These are phyloP conservation scores for Pogonognathellus flavescens DNA, from an alignment of 1,140 invertebrate genomes.

Conservation along the genomic window DNA sequence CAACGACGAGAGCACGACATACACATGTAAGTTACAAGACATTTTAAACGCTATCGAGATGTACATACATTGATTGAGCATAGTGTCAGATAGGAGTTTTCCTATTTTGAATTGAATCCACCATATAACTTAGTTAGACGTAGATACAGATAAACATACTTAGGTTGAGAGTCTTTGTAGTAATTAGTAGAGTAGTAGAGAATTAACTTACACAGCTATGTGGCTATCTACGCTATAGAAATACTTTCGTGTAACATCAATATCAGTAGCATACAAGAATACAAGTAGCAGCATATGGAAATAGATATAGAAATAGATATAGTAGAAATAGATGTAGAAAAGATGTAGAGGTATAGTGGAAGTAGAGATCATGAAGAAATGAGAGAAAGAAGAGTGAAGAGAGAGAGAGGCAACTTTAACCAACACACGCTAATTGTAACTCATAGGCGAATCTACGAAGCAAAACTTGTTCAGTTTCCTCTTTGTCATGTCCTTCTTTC, in stretches of 20 bases:
- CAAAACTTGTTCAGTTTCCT: too few species aligned
- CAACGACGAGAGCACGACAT: slow-evolving; percentile 5
- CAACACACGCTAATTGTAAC: background rate
- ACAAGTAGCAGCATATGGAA: too few species aligned
- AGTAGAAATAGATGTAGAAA: background rate
- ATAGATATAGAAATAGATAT: background rate
- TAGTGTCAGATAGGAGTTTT: slow-evolving; percentile 62
- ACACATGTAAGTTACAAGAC: slow-evolving; percentile 45
- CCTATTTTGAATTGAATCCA: slow-evolving; percentile 55
- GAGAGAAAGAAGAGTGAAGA: background rate
- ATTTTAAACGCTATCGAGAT: slow-evolving; percentile 48
- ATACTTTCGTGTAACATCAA: too few species aligned
- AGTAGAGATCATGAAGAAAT: background rate
- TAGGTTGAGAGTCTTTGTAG: slow-evolving; percentile 34
- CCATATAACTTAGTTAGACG: slow-evolving; percentile 41
- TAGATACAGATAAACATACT: slow-evolving; percentile 33
- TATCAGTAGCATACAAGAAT: too few species aligned
- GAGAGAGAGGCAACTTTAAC: slow-evolving; percentile 5
- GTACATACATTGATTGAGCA: slow-evolving; percentile 64
- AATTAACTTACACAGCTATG: background rate
- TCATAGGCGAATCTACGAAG: too few species aligned
- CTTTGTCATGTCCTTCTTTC: too few species aligned
- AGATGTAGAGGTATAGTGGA: too few species aligned
- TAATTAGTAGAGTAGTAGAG: slow-evolving; percentile 24
- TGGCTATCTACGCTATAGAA: too few species aligned